phyloP scores from a whole-genome alignment of 1,140 invertebrate species.

The Drosophila pallidifrons region DNA sequence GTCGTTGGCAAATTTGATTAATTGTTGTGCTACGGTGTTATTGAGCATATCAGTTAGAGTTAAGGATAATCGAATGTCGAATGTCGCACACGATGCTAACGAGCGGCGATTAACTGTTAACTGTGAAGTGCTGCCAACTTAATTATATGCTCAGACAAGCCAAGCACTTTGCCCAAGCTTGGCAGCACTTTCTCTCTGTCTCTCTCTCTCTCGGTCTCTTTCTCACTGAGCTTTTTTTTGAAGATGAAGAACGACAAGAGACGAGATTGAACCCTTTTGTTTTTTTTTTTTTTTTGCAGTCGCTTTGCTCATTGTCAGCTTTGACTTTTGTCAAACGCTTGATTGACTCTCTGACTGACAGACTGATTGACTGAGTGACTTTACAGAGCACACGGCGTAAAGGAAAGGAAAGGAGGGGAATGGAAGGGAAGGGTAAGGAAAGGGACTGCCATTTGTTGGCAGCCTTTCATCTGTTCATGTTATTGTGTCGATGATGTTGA shows the following conservation, averaged over 20 bases:
- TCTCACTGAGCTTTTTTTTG: not conserved
- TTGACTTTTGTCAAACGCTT: slow-evolving; percentile 61
- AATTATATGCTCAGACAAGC: slow-evolving; percentile 23
- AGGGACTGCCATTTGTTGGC: not conserved
- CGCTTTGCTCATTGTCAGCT: slow-evolving; percentile 68
- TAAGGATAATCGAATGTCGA: not conserved
- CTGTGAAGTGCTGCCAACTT: slow-evolving; percentile 39
- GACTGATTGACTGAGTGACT: slow-evolving; percentile 26
- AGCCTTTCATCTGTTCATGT: slow-evolving; percentile 17
- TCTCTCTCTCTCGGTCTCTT: too few species aligned
- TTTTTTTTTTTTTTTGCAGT: not conserved
- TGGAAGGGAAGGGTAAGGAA: too few species aligned
- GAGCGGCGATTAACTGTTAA: slow-evolving; percentile 21
- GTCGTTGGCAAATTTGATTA: not conserved
- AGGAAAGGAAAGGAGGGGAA: too few species aligned
- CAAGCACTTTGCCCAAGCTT: slow-evolving; percentile 1
- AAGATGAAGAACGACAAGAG: not conserved
- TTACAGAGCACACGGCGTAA: not conserved
- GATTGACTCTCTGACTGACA: slow-evolving; percentile 52
- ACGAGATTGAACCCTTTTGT: slow-evolving; percentile 45
- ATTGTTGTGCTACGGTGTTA: not conserved
- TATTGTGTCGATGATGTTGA: slow-evolving; percentile 8
- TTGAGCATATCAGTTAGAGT: not conserved
- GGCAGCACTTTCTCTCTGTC: not conserved
- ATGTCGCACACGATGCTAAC: not conserved